Conservation (phyloP, 2,113 vertebrate species). For the Tachycineta bicolor region DNA sequence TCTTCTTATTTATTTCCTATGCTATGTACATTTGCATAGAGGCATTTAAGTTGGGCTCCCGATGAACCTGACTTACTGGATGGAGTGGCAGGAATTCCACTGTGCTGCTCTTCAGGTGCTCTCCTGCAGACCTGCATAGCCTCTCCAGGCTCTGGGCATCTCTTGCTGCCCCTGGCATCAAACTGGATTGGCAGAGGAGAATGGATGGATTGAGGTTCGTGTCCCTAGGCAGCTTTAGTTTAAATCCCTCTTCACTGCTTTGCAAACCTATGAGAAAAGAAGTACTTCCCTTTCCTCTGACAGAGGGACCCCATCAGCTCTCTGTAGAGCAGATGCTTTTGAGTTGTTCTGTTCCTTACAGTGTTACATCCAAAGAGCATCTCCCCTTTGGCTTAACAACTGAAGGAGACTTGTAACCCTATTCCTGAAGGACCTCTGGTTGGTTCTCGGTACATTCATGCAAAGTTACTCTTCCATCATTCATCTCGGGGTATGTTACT, state of each 20-base stretch:
- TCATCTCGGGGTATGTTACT: not conserved
- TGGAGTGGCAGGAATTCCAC: not conserved
- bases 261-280: not conserved
- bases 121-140: not conserved
- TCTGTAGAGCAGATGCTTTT: not conserved
- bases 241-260: not conserved
- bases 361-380: not conserved
- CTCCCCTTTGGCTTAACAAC: not conserved
- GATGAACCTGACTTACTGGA: not conserved
- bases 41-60: not conserved
- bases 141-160: not conserved
- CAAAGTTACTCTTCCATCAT: not conserved
- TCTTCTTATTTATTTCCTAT: not conserved
- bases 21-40: not conserved
- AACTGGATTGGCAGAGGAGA: not conserved
- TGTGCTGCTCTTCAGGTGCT: not conserved
- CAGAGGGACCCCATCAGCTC: not conserved
- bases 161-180: not conserved
- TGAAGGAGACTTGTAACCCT: not conserved
- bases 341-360: not conserved
- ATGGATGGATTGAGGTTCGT: not conserved
- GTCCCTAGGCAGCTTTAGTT: not conserved
- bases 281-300: not conserved
- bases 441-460: accelerated
- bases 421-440: not conserved